A percentile compares a stretch with the other conserved stretches of the same genome.
Conservation (phyloP, 2,797 vertebrate genomes). For the Liasis olivaceus region DNA sequence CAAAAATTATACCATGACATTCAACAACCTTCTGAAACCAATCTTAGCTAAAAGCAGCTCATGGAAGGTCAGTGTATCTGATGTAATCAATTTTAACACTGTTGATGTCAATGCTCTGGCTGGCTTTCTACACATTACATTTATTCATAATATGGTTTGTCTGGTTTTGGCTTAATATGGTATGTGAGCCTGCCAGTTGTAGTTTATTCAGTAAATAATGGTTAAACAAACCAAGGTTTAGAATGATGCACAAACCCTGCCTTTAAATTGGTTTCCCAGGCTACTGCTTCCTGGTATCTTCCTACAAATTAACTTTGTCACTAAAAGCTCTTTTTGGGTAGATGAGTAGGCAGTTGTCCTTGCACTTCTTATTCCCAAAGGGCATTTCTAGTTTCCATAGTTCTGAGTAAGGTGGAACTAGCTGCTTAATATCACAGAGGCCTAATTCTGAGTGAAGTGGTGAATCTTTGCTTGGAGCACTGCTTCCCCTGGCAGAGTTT, state of each 20-base stretch:
- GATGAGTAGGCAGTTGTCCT: background rate
- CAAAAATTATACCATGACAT: constrained; percentile 91
- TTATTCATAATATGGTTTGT: background rate
- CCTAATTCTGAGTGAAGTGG: background rate
- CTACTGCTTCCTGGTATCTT: background rate
- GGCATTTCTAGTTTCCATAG: background rate
- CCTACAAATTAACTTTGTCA: background rate
- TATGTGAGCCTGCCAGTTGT: background rate
- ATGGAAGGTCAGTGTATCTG: constrained; percentile 80
- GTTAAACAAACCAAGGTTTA: background rate
- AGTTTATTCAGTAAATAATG: background rate
- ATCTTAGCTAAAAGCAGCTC: constrained; percentile 88
- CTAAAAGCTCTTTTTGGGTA: background rate
- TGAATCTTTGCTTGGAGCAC: background rate
- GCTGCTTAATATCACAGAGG: background rate
- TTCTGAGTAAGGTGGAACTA: background rate
- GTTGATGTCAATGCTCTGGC: background rate
- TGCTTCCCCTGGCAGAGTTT: background rate
- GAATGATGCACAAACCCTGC: background rate
- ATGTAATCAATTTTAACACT: background rate
- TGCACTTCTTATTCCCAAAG: background rate
- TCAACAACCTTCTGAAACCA: constrained; percentile 88
- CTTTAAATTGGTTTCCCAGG: background rate
- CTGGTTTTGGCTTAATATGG: background rate
- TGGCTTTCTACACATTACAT: background rate